These are phyloP conservation scores for Megalops cyprinoides DNA, from an alignment of 2,797 vertebrate species.

Conservation along the genomic window DNA sequence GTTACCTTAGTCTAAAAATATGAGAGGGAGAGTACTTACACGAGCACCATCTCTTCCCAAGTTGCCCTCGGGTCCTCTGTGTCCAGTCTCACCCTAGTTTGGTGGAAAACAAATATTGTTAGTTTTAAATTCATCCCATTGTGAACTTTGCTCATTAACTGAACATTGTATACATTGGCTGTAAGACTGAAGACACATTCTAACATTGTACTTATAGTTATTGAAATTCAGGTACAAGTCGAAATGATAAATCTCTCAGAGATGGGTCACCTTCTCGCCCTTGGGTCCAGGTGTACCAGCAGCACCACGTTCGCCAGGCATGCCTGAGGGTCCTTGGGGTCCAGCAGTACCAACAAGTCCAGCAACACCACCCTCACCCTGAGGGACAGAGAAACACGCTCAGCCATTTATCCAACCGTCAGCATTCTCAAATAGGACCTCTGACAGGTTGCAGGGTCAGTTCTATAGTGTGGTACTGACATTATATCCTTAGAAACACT, in stretches of 20 bases:
- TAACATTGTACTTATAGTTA: no score
- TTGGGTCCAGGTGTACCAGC: conserved; percentile 88
- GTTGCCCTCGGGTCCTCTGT: conserved; percentile 86
- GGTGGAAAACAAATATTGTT: conserved; percentile 1
- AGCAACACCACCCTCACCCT: conserved; percentile 89
- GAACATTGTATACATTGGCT: background rate
- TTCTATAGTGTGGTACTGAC: background rate
- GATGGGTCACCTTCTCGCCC: conserved; percentile 90
- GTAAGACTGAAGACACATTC: background rate
- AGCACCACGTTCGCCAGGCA: conserved; percentile 93
- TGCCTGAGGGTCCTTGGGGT: conserved; percentile 86
- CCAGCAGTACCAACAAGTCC: conserved; percentile 84
- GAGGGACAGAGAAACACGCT: conserved; percentile 31
- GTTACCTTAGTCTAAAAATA: background rate
- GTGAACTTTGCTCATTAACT: background rate
- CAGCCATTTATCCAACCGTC: background rate
- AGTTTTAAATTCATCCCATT: background rate
- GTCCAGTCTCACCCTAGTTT: conserved; percentile 88
- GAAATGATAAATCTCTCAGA: no score
- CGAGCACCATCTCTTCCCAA: conserved; percentile 91
- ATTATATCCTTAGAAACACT: no score
- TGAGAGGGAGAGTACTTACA: conserved; percentile 73
- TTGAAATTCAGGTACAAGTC: no score
- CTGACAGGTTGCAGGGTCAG: background rate
- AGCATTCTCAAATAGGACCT: no score